Base-by-base conservation (phyloP, 2,797 vertebrate genomes). In the Falco biarmicus region DNA sequence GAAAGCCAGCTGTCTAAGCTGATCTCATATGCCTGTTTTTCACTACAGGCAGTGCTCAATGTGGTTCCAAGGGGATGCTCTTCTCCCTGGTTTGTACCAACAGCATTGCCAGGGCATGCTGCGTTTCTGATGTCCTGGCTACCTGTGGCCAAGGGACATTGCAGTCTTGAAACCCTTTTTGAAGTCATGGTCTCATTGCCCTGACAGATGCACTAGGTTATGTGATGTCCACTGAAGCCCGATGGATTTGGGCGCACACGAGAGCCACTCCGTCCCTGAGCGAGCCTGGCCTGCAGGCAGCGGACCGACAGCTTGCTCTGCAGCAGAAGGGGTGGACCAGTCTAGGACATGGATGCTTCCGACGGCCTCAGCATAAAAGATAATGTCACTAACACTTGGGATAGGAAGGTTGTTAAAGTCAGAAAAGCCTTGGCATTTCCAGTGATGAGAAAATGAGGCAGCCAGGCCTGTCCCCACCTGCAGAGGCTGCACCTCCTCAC, bases 281-380 rank as follows among this genome's bases (percentile, higher is more conserved):
- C 0, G 0, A 83, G 39, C 45, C 37, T 68, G 48, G 57, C 37
- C 39, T 29, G 20, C 45, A 24, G 11, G 53, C 0, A 0, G 24
- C 53, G 3, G 7, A 43, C 63, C 0, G 0, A 51, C 71, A 69
- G 45, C 47, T 65, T 48, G 26, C 32, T 69, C 56, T 69, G 37
- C 71, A 79, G 59, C 71, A 56, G 37, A 88, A 64, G 11, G 11
- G 53, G 50, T 18, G 48, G 54, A 64, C n/a, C 68, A 76, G 43
- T 43, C 17, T 22, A 59, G 32, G 71, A 54, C 47, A 22, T 26
- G 39, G 9, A 13, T 24, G 16, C 24, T 68, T 71, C 29, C 39
- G 47, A 63, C 37, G 11, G 54, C 37, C 29, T 71, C 18, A 66
- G 32, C 26, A 7, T n/a, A 18, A 57, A 9, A 50, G 16, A 39